Percentiles rank a stretch among this genome's conserved stretches.
Conservation (phyloP, 2,888 invertebrate species). For the Dicyrtoma fusca region DNA sequence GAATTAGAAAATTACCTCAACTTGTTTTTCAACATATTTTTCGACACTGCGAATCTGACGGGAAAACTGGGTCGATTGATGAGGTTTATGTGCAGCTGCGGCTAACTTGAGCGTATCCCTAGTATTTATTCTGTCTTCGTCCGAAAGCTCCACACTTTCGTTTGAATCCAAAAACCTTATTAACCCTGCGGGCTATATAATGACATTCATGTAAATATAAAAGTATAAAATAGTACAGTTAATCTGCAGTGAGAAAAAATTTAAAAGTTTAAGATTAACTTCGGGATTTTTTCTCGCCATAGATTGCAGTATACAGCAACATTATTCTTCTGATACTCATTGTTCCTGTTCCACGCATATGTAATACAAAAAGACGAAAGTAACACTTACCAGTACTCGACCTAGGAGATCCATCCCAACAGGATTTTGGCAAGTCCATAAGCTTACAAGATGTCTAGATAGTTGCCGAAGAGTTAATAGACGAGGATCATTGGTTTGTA, state of each 20-base stretch:
- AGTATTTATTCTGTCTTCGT: constrained; percentile 69
- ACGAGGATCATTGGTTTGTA: constrained; percentile 73
- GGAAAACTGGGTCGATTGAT: constrained; percentile 52
- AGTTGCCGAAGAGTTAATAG: constrained; percentile 86
- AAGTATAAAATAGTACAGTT: too few species aligned
- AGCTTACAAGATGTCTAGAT: constrained; percentile 88
- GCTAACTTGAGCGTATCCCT: constrained; percentile 96
- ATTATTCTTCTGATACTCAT: too few species aligned
- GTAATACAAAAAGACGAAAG: not conserved
- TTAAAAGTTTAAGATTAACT: too few species aligned
- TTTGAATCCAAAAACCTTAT: constrained; percentile 84
- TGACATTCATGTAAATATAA: too few species aligned
- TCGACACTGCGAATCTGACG: constrained; percentile 57
- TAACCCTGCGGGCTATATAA: constrained; percentile 82
- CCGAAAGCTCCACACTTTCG: constrained; percentile 76
- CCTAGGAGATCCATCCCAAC: constrained; percentile 83
- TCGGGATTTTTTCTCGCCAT: not conserved
- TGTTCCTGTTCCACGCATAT: too few species aligned
- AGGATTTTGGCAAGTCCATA: constrained; percentile 95
- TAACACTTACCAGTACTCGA: constrained; percentile 76
- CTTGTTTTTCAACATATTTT: constrained; percentile 80
- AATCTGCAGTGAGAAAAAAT: too few species aligned
- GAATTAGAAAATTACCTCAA: constrained; percentile 65
- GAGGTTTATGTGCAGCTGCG: constrained; percentile 46
- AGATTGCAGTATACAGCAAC: not conserved